These are phyloP conservation scores for Melanotaenia maccullochi DNA, from an alignment of 2,797 vertebrate species.

Conservation along the genomic window DNA sequence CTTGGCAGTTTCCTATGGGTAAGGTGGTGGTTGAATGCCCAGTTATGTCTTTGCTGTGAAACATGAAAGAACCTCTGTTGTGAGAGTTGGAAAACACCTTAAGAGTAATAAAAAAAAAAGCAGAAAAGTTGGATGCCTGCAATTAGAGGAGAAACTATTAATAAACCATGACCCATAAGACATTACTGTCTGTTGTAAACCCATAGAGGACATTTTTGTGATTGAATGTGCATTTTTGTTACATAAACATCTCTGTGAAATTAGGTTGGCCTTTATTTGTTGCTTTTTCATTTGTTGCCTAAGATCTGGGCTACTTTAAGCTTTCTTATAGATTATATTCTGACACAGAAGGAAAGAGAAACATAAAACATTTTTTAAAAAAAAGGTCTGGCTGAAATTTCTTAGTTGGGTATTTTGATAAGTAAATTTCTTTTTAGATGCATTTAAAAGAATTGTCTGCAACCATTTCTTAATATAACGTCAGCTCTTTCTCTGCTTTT, in stretches of 20 bases:
- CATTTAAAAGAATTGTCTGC: conserved; percentile 7
- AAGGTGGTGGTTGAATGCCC: conserved; percentile 66
- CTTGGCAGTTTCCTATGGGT: conserved; percentile 66
- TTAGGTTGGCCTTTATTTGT: conserved; percentile 64
- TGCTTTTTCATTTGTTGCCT: conserved; percentile 36
- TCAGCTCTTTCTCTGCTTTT: conserved; percentile 32
- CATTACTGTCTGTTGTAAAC: conserved; percentile 61
- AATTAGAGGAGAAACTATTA: conserved; percentile 67
- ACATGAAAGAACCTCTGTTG: conserved; percentile 74
- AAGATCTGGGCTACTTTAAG: conserved; percentile 37
- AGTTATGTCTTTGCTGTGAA: conserved; percentile 65
- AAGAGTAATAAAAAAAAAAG: conserved; percentile 43
- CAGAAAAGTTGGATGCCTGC: conserved; percentile 49
- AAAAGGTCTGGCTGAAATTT: neutral
- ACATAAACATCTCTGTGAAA: conserved; percentile 72
- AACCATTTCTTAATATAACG: conserved; percentile 14
- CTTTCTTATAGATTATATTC: conserved; percentile 29
- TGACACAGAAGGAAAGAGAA: neutral
- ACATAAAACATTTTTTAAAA: neutral
- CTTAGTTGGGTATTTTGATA: neutral
- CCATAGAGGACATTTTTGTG: conserved; percentile 44
- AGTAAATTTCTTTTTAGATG: conserved; percentile 8
- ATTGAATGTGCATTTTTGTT: conserved; percentile 47
- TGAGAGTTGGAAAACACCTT: conserved; percentile 68
- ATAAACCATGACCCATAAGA: conserved; percentile 65